A percentile compares a stretch with the other conserved stretches of the same genome.
These are phyloP conservation scores for Pseudopodoces humilis DNA, from an alignment of 2,113 vertebrate species.

Conservation along the genomic window DNA sequence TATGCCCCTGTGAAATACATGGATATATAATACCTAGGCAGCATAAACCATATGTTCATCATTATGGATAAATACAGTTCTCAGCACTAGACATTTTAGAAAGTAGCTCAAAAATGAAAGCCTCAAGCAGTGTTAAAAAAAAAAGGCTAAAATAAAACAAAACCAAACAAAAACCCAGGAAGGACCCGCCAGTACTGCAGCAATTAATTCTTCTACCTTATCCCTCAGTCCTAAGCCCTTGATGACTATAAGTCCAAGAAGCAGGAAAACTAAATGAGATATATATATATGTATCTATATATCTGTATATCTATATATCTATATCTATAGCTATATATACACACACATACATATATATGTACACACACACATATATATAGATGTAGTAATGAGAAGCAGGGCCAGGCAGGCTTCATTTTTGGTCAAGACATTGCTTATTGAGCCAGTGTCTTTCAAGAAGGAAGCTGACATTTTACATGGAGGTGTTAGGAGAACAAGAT, in stretches of 20 bases:
- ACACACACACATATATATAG: too few species aligned
- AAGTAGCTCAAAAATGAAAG: conserved; percentile 30
- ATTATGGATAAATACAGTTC: conserved; percentile 20
- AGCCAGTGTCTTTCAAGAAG: not conserved
- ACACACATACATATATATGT: too few species aligned
- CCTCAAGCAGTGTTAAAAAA: not conserved
- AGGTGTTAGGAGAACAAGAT: not conserved
- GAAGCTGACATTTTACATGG: not conserved
- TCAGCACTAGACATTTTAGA: conserved; percentile 33
- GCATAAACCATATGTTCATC: conserved; percentile 24
- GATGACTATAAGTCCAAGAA: not conserved
- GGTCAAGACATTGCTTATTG: not conserved
- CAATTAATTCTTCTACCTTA: not conserved
- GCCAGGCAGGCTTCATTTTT: conserved; percentile 47
- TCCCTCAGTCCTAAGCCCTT: not conserved
- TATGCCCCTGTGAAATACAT: not conserved
- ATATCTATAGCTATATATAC: too few species aligned
- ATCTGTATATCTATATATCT: too few species aligned
- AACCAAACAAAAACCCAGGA: not conserved
- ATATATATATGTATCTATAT: too few species aligned
- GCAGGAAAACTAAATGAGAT: not conserved
- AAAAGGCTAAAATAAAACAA: not conserved
- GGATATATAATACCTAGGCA: conserved; percentile 11
- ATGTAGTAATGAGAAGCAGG: not conserved
- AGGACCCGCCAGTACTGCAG: not conserved